Conservation (phyloP, 2,797 vertebrate genomes). For the Tympanoctomys barrerae region DNA sequence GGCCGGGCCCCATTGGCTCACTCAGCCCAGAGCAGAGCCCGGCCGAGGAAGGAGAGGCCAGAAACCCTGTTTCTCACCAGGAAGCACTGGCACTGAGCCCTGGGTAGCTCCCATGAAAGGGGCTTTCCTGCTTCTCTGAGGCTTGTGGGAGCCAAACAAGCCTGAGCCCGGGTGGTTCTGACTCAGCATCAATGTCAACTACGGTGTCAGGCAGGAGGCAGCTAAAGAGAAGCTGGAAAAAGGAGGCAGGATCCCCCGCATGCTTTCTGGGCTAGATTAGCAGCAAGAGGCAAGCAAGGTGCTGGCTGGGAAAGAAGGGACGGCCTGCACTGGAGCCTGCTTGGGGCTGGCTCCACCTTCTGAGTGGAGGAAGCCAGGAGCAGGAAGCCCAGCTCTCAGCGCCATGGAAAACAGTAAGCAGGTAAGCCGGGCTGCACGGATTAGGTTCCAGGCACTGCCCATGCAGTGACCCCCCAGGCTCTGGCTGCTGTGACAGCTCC, state of each 20-base stretch:
- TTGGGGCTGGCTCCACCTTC: neutral
- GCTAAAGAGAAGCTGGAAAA: neutral
- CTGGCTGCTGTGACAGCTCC: neutral
- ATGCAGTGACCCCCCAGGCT: neutral
- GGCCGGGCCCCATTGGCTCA: rapidly evolving
- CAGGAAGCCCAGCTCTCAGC: neutral
- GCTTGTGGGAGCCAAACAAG: neutral
- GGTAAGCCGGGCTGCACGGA: neutral
- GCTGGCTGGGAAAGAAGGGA: neutral
- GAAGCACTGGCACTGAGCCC: rapidly evolving
- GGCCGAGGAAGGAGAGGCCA: neutral
- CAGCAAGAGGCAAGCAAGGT: neutral
- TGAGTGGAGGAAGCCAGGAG: neutral
- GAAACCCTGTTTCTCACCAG: neutral
- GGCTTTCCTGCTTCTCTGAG: too few species aligned
- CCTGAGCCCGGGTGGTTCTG: rapidly evolving
- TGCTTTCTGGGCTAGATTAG: neutral
- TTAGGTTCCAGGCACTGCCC: neutral
- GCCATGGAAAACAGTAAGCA: neutral
- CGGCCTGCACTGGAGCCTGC: neutral
- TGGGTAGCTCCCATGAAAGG: neutral
- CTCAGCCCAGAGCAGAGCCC: rapidly evolving
- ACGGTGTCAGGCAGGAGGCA: neutral
- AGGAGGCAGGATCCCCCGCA: neutral
- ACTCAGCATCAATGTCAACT: neutral